Base-by-base conservation (phyloP, 2,113 vertebrate genomes). In the Melanerpes formicivorus region DNA sequence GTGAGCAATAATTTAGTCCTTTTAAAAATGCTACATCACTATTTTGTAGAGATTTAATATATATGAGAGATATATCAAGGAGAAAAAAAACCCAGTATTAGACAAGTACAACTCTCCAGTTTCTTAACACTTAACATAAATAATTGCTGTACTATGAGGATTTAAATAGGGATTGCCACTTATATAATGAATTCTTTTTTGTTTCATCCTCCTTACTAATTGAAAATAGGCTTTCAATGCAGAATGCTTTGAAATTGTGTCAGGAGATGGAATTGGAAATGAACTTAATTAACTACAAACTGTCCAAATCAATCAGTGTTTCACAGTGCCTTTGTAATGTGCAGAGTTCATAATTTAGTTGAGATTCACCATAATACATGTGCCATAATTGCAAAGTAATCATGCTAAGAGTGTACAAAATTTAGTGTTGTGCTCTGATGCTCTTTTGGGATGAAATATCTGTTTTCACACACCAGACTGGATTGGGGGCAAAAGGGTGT, bases 251-350 rank as follows among this genome's bases (percentile, higher is more conserved):
- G 96, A 98, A 97, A 97, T 95, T 96, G 94, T 95, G 93, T 96
- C 95, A 98, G 93, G 94, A 97, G 95, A 96, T 95, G 95, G 97
- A 97, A 97, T 98, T 98, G 95, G 94, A 98, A 98, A 97, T 98
- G 95, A 98, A 97, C 96, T 98, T 98, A 97, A 98, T 98, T 98
- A 98, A 98, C 97, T 97, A 94, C 97, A 97, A 97, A 97, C 97
- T 98, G 97, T 97, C 97, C 95, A 97, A 97, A 97, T 97, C 97
- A 98, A 98, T 98, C 97, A 97, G 95, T 86, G 95, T 96, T 97
- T 97, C 94, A 93, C 91, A 96, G 92, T 84, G 86, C 92, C 83
- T 96, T 81, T 86, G 94, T 97, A 97, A 95, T 90, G 94, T 87
- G 92, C 87, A 97, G 94, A 95, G 96, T 97, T 98, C 95, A 96